Evolutionary conservation across 1,140 invertebrate species (phyloP), one percentile per base, ranked within the genome.

Genomic region (Lerema accius): DNA sequence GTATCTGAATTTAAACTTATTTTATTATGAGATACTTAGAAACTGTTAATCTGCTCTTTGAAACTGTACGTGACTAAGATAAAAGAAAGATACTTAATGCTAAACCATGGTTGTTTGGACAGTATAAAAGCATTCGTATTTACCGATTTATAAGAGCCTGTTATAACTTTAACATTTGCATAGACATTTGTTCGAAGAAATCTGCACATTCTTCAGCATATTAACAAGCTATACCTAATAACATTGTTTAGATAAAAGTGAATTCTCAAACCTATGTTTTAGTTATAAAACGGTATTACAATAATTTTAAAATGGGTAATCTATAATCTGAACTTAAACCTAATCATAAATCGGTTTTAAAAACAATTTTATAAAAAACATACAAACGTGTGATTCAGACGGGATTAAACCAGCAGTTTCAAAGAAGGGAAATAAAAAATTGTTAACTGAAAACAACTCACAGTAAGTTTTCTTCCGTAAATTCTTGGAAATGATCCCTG

Each of bases 401-500:
- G 3, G 9, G 4, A 32, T 1, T 7, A 4, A 32, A 32, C 3
- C 4, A 32, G 28, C 9, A 32, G 4, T 50, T 26, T 14, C 19
- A 48, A 0, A 9, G 19, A 48, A 48, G 3, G 19, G 23, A 23
- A 26, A 26, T 46, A 11, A 26, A 11, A 46, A 46, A 46, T 26
- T 55, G 17, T 28, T 15, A 42, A 28, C 11, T 53, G 50, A 26
- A 55, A 55, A 55, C 28, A 50, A 50, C 39, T 55, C 15, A 43
- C 19, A 23, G 13, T 55, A 15, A 55, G 51, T 65, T 43, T 43
- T 51, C 37, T 59, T 35, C 48, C 28, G 28, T 53, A 51, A 65
- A 50, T 65, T 49, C 55, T 49, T 64, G 43, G 28, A 50, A 59
- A 65, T 39, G 63, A 65, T 65, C 63, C 63, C 55, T 51, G 58